Conservation (phyloP, 2,113 vertebrate species). For the Ariopsis seemanni region DNA sequence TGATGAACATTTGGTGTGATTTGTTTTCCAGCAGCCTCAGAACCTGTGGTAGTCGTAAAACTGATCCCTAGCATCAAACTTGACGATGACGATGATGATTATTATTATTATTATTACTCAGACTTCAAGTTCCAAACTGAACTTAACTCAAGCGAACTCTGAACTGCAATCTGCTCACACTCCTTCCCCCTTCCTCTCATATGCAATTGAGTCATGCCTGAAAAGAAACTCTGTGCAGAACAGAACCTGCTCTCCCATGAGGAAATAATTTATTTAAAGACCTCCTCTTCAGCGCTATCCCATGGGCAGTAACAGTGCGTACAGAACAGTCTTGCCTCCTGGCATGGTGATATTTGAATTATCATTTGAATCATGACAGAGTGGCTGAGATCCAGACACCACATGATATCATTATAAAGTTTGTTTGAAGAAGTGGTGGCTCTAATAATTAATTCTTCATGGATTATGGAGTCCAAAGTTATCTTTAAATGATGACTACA, state of each 20-base stretch:
- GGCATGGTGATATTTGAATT: constrained; percentile 1
- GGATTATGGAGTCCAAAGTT: background rate
- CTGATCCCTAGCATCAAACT: background rate
- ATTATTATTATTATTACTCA: background rate
- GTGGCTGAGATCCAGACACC: background rate
- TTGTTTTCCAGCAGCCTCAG: background rate
- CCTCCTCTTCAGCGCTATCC: constrained; percentile 17
- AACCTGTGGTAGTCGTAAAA: background rate
- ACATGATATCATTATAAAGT: constrained; percentile 6
- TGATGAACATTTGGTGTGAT: background rate
- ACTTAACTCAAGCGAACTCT: background rate
- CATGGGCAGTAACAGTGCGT: constrained; percentile 13
- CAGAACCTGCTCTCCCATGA: constrained; percentile 10
- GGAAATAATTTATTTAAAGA: constrained; percentile 39
- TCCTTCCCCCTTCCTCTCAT: background rate
- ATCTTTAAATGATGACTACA: background rate
- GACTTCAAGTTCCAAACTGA: background rate
- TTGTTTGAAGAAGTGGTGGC: background rate
- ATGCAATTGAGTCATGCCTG: background rate
- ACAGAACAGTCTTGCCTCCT: constrained; percentile 12
- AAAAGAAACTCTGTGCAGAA: background rate
- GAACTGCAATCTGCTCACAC: background rate
- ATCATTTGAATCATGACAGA: constrained; percentile 19
- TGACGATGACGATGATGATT: background rate
- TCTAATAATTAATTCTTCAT: background rate